Conservation (phyloP, 2,888 invertebrate species). For the Patella ulyssiponensis region DNA sequence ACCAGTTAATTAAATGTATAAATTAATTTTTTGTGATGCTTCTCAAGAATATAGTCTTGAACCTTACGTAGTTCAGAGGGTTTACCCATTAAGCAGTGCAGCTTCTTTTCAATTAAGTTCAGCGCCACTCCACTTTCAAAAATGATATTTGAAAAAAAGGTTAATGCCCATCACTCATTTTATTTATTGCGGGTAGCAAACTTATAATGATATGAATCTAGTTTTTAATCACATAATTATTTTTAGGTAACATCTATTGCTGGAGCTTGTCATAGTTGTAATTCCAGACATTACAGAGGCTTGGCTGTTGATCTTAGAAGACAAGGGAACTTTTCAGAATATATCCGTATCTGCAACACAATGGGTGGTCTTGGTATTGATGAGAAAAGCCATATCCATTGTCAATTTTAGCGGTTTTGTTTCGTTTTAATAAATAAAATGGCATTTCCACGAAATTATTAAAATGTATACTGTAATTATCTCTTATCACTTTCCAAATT, state of each 20-base stretch:
- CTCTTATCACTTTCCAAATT: no score
- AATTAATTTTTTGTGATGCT: no score
- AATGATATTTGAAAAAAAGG: no score
- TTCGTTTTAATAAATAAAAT: not conserved
- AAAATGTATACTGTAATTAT: no score
- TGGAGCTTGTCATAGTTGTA: constrained; percentile 4
- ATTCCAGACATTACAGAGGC: not conserved
- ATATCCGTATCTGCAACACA: not conserved
- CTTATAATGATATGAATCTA: no score
- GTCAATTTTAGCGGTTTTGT: not conserved
- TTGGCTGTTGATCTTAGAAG: constrained; percentile 1
- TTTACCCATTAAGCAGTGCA: no score
- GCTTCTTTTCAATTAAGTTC: no score
- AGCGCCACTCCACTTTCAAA: no score
- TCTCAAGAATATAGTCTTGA: no score
- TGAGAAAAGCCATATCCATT: not conserved
- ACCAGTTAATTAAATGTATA: no score
- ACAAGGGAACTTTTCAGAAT: not conserved
- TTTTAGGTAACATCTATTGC: not conserved
- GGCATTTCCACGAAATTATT: not conserved
- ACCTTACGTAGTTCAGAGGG: no score
- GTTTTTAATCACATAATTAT: not conserved
- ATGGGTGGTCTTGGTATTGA: not conserved
- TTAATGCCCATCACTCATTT: not conserved
- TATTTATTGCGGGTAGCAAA: no score